Evolutionary conservation across 2,888 invertebrate species (phyloP).

Genomic region (Imbricaverruca yamaguchii): DNA sequence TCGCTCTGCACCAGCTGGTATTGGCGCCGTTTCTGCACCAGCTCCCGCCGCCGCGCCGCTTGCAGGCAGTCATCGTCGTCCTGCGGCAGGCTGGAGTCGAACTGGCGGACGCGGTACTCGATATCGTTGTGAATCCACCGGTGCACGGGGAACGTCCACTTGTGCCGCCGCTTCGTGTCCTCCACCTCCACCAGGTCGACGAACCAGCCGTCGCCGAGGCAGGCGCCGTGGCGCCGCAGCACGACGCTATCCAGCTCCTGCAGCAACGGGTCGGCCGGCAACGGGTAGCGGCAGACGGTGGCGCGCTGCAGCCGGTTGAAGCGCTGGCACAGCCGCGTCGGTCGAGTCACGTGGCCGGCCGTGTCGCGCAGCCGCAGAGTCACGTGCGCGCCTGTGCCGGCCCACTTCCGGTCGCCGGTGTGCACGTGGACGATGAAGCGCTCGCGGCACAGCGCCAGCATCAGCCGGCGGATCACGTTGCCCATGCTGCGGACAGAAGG

Average conservation of each 20-base stretch:
- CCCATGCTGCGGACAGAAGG: too few species aligned
- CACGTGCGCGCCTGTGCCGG: conserved; percentile 15
- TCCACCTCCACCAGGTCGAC: conserved; percentile 35
- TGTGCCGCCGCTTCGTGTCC: conserved; percentile 23
- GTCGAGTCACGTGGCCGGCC: neutral
- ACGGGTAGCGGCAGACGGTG: conserved; percentile 1
- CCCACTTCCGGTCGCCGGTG: neutral
- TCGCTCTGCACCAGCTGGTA: neutral
- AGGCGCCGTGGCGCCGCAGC: conserved; percentile 41
- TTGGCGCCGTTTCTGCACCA: neutral
- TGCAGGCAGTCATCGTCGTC: conserved; percentile 34
- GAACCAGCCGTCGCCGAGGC: conserved; percentile 41
- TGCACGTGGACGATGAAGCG: neutral
- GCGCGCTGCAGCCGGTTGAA: conserved; percentile 12
- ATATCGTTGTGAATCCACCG: conserved; percentile 41
- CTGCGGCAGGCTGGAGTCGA: conserved; percentile 42
- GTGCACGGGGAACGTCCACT: conserved; percentile 39
- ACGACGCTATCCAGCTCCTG: conserved; percentile 36
- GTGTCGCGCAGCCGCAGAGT: neutral
- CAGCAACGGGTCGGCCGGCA: conserved; percentile 23
- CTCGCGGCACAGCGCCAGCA: neutral
- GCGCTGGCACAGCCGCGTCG: neutral
- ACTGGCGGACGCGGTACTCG: conserved; percentile 39
- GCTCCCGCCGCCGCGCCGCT: neutral
- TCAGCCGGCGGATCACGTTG: neutral